Conservation (phyloP, 2,113 vertebrate genomes). For the Pachycephala philippinensis region DNA sequence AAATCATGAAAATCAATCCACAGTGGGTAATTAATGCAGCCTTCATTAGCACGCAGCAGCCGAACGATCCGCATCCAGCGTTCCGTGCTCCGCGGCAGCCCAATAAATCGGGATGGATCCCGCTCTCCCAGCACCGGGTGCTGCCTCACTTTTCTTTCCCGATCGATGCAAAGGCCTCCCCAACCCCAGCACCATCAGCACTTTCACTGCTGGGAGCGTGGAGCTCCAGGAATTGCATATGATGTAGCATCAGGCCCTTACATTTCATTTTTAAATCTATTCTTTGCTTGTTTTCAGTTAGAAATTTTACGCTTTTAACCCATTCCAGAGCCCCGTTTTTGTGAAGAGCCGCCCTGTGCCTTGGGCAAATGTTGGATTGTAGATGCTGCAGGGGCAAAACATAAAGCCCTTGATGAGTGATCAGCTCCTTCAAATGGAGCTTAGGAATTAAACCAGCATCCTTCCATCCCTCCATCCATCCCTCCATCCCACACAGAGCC, state of each 20-base stretch:
- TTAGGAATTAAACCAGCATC: slow-evolving; percentile 55
- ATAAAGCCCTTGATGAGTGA: not conserved
- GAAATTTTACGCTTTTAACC: not conserved
- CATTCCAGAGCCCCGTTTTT: rapidly evolving
- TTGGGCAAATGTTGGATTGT: not conserved
- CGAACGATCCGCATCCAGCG: not conserved
- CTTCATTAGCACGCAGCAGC: slow-evolving; percentile 20
- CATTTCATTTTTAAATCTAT: not conserved
- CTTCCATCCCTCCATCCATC: not conserved
- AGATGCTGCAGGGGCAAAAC: not conserved
- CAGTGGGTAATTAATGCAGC: slow-evolving; percentile 35
- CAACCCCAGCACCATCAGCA: not conserved
- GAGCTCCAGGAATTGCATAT: not conserved
- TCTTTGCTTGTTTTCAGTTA: not conserved
- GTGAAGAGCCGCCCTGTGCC: rapidly evolving
- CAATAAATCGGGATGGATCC: not conserved
- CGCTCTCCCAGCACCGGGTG: rapidly evolving
- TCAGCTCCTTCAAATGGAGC: not conserved
- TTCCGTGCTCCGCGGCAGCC: not conserved
- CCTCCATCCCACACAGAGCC: rapidly evolving
- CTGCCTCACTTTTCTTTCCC: not conserved
- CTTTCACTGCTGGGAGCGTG: rapidly evolving
- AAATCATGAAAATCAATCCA: slow-evolving; percentile 34
- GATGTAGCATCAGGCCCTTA: not conserved
- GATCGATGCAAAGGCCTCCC: not conserved